Base-by-base conservation (phyloP, 2,888 invertebrate genomes). In the Hydroisotoma schaefferi region DNA sequence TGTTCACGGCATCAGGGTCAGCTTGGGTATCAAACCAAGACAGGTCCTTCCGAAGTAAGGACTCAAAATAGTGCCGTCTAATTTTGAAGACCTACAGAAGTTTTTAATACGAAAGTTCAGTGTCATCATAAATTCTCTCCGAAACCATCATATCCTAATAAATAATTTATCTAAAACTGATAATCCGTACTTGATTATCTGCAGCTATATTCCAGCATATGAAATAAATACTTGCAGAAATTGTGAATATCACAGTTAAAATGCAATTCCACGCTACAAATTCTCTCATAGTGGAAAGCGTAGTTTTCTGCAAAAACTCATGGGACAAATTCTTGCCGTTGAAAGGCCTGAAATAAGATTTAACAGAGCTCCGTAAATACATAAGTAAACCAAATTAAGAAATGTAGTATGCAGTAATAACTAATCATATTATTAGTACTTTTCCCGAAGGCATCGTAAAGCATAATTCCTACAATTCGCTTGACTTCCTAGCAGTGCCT, bases 11-110 rank as follows among this genome's bases (percentile, higher is more conserved):
- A 23, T 65, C 65, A 5, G 53, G 55, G 38, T 65, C 57, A 2
- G 28, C 48, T 23, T 60, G 59, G 3, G 20, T 51, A 5, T 61
- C 57, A 55, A 63, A 57, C 68, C 68, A 68, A 22, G 53, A 55
- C 49, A 56, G 20, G 25, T 68, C 68, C 49, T 68, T 68, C n/a
- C 54, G 37, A 2, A 68, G 38, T 10, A 68, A 40, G 8, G 68
- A 57, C 29, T 52, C 44, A 29, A 65, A 65, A 40, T 61, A 68
- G 0, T 59, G 54, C 20, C 47, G 28, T 52, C 62, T 25, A 29
- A 63, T 27, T 51, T 55, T 28, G 1, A 38, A 25, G n/a, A 46
- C 15, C 46, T 46, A 46, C 6, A 43, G 8, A 6, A 12, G n/a
- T 43, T 43, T 10, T 8, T 10, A 12, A 43, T 18, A 18, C 8